Evolutionary conservation across 2,888 invertebrate genomes (phyloP), one percentile per base, ranked within the genome.

Genomic region (Parascotia fuliginaria): DNA sequence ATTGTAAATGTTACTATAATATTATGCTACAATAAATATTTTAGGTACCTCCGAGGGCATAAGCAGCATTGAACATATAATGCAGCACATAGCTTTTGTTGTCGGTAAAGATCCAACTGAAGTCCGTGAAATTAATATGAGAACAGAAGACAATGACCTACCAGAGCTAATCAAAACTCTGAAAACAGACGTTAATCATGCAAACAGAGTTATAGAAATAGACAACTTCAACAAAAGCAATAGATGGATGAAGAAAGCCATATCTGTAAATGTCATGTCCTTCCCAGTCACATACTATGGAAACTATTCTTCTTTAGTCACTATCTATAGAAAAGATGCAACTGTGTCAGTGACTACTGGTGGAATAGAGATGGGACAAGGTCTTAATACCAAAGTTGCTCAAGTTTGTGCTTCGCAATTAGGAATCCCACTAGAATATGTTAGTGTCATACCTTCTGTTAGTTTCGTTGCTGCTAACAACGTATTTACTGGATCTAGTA

Each of bases 361-460:
- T 3, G 96, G 95, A 0, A 88, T 95, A 37, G 96, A 96, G 83
- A 94, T 95, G 87, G 97, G 97, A 0, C 97, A 97, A 90, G 97
- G 97, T 0, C 92, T 96, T 28, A 95, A 96, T 60, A 96, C 96
- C 0, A 97, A 96, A 92, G 95, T 93, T 0, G 94, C 95, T 2
- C 96, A 96, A 91, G 95, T 96, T 0, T 95, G 94, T 45, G 97
- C 97, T 0, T 93, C 95, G 67, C 93, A 93, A 22, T 79, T 97
- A 11, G 95, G 95, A 0, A 94, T 97, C 47, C 93, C 95, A 0
- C 50, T 96, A 14, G 92, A 94, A 0, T 76, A 88, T 60, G 89
- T 96, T 0, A 87, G 86, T 0, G 88, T 96, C 0, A 92, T 95
- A 58, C 93, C 95, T 0, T 88, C 89, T 37, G 93, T 93, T 62